phyloP scores from a whole-genome alignment of 2,888 invertebrate species.

The Brachynemurus nebulosus region DNA sequence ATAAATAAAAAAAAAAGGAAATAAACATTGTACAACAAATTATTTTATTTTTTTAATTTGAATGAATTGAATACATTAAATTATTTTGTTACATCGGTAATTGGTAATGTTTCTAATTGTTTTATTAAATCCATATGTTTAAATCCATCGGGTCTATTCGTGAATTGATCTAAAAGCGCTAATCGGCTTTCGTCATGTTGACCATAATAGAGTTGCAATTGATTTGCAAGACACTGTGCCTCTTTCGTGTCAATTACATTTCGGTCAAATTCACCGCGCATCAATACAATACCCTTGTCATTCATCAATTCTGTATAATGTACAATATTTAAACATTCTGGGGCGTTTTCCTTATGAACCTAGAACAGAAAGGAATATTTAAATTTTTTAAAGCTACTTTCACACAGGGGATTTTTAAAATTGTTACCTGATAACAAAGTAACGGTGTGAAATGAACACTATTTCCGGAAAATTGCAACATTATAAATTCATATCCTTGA shows the following conservation, averaged over 20 bases:
- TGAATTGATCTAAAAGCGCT: conserved; percentile 53
- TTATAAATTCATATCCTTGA: conserved; percentile 75
- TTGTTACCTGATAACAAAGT: conserved; percentile 59
- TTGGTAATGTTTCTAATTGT: conserved; percentile 50
- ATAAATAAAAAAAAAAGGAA: background rate
- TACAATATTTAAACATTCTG: conserved; percentile 67
- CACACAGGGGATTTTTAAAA: conserved; percentile 1
- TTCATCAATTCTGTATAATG: conserved; percentile 62
- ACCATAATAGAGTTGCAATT: conserved; percentile 71
- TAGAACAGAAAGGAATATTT: conserved; percentile 23
- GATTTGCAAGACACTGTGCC: conserved; percentile 75
- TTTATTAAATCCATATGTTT: conserved; percentile 69
- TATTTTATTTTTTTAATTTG: background rate
- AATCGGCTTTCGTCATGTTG: conserved; percentile 47
- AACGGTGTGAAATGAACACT: conserved; percentile 74
- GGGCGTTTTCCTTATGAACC: conserved; percentile 78
- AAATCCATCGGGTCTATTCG: conserved; percentile 55
- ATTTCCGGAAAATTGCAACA: conserved; percentile 58
- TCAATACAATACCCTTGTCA: conserved; percentile 60
- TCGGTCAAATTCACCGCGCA: conserved; percentile 76
- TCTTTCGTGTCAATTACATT: conserved; percentile 62
- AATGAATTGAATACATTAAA: background rate
- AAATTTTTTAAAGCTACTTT: too few relatives aligned
- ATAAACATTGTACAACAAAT: background rate
- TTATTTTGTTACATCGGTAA: background rate